phyloP scores from a whole-genome alignment of 2,113 vertebrate genomes.

The Trachemys scripta region DNA sequence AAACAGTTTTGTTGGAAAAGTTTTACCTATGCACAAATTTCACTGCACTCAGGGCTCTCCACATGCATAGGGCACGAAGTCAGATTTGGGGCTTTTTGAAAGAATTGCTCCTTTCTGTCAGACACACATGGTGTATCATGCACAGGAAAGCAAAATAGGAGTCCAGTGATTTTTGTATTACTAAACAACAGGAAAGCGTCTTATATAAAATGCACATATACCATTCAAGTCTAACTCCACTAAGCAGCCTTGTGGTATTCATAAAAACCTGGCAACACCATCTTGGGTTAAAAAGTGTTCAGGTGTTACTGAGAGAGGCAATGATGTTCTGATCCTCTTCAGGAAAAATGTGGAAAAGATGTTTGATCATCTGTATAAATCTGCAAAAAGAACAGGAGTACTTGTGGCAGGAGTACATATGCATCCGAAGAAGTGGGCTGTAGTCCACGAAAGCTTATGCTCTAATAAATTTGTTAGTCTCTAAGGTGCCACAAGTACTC shows the following conservation, averaged over 20 bases:
- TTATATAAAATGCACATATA: neutral
- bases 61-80: neutral
- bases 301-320: conserved; percentile 12
- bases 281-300: conserved; percentile 3
- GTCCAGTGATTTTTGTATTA: neutral
- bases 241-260: neutral
- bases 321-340: neutral
- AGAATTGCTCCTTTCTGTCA: neutral
- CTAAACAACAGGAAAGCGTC: neutral
- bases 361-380: conserved; percentile 11
- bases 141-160: neutral
- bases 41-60: rapidly evolving
- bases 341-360: neutral
- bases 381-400: neutral
- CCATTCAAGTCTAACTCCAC: neutral
- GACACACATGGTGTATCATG: neutral
- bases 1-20: neutral
- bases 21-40: neutral
- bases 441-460: too few species aligned
- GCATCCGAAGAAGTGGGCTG: too few species aligned
- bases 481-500: too few species aligned
- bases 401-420: too few species aligned
- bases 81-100: neutral
- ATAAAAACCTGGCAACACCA: neutral
- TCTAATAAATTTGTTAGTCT: too few species aligned